Base-by-base conservation (phyloP, 2,888 invertebrate species). In the Agrotis ipsilon region DNA sequence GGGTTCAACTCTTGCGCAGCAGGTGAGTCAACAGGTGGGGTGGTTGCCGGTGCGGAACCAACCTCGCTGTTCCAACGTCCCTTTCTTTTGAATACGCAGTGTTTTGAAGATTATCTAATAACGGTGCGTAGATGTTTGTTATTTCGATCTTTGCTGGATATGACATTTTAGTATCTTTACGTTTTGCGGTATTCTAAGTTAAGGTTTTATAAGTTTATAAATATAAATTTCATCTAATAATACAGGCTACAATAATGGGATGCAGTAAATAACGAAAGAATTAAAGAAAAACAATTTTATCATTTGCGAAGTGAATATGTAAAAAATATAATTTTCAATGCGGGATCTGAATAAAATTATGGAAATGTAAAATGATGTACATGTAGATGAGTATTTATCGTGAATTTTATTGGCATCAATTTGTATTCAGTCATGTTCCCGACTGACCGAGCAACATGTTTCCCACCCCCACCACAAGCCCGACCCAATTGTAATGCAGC, bases 21-120 rank as follows among this genome's bases (percentile, higher is more conserved):
- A 95, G 94, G 95, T 96, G 96, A 96, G 90, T 95, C 94, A 93
- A 91, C 94, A 94, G 94, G 94, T 95, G 93, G 96, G 96, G 96
- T 96, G 94, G 68, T 78, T 88, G 87, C 69, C 87, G 90, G 87
- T 81, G 94, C 94, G 94, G 92, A 94, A 95, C 95, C 89, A 83
- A 89, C 83, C 68, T 78, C 81, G 85, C 61, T 63, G 62, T 80
- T 85, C 83, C 78, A 77, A 80, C 80, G 82, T 72, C 86, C 88
- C 86, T 84, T 85, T 82, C 81, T 75, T 80, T 74, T 48, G 51
- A 72, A 73, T 65, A 58, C 69, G 58, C n/a, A 52, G 24, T 68
- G 75, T 68, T 72, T 73, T 60, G 21, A 60, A 61, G 46, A 70
- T 65, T 45, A 62, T 70, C 49, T 70, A 78, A 61, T 60, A 71